phyloP scores from a whole-genome alignment of 2,888 invertebrate species.

The Andrena fulva region DNA sequence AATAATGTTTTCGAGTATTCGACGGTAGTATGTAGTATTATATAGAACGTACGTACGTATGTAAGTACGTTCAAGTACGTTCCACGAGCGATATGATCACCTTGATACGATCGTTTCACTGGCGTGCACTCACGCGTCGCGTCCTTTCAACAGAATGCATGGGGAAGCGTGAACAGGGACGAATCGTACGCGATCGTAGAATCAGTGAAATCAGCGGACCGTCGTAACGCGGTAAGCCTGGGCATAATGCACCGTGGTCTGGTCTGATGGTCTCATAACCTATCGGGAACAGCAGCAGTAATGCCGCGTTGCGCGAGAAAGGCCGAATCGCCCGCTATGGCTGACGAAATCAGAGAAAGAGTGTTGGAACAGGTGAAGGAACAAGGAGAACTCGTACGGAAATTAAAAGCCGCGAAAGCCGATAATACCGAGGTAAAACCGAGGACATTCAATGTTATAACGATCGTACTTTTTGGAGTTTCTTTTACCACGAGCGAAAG shows the following conservation, averaged over 20 bases:
- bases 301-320: slow-evolving; percentile 38
- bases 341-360: slow-evolving; percentile 85
- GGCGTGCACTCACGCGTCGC: background rate
- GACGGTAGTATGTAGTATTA: no score
- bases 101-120: background rate
- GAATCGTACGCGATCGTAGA: background rate
- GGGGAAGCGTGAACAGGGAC: background rate
- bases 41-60: background rate
- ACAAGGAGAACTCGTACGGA: slow-evolving; percentile 93
- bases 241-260: background rate
- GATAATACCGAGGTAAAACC: slow-evolving; percentile 89
- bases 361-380: slow-evolving; percentile 88
- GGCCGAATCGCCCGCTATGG: slow-evolving; percentile 65
- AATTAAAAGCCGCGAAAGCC: slow-evolving; percentile 92
- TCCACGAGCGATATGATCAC: background rate
- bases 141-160: background rate
- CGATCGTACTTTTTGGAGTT: background rate
- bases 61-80: background rate
- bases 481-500: background rate
- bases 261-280: slow-evolving; percentile 15
- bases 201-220: background rate
- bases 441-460: background rate
- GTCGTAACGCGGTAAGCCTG: background rate
- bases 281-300: slow-evolving; percentile 19
- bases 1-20: no score